A percentile compares a stretch with the other conserved stretches of the same genome.
Evolutionary conservation across 2,113 vertebrate species (phyloP).

Genomic region (Percopsis transmontana): DNA sequence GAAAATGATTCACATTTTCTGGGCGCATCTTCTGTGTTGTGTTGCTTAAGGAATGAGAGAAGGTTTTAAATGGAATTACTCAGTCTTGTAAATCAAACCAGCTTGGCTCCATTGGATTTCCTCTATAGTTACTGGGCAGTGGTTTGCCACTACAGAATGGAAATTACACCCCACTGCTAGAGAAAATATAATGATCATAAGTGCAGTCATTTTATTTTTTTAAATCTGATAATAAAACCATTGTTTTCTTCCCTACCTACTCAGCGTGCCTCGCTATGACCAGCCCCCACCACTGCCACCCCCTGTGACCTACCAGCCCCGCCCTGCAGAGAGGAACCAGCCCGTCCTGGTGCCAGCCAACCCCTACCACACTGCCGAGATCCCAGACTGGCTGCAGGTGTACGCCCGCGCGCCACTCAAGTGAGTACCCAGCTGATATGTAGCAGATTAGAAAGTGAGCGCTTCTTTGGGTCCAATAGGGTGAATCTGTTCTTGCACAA

Average conservation of each 20-base stretch:
- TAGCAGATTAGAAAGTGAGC: not conserved
- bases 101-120: too few relatives aligned
- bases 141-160: too few relatives aligned
- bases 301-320: constrained; percentile 90
- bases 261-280: constrained; percentile 95
- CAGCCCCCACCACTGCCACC: constrained; percentile 87
- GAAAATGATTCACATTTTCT: too few relatives aligned
- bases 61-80: too few relatives aligned
- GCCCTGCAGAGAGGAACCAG: constrained; percentile 87
- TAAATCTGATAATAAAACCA: not conserved
- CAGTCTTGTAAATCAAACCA: too few relatives aligned
- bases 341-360: constrained; percentile 95
- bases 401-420: constrained; percentile 96
- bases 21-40: too few relatives aligned
- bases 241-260: constrained; percentile 6
- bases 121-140: too few relatives aligned
- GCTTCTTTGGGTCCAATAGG: not conserved
- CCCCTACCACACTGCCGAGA: constrained; percentile 95
- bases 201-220: not conserved
- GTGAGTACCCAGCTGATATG: constrained; percentile 69
- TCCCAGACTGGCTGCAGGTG: constrained; percentile 98
- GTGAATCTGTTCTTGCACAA: too few relatives aligned
- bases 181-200: too few relatives aligned
- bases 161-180: too few relatives aligned
- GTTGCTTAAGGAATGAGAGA: too few relatives aligned